Conservation (phyloP, 2,113 vertebrate species). For the Callaeas wilsoni region DNA sequence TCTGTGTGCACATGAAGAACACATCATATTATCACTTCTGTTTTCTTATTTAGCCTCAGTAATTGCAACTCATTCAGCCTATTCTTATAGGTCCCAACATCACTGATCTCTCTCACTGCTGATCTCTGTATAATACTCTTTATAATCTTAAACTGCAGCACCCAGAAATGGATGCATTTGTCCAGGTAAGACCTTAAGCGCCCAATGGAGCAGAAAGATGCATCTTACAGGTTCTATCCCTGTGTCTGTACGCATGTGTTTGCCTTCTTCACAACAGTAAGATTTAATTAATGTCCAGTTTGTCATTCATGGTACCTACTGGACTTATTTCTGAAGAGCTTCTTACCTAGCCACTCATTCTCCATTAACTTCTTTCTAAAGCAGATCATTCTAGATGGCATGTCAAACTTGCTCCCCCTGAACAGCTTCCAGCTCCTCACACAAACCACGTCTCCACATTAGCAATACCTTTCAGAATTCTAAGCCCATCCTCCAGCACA, state of each 20-base stretch:
- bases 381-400: background rate
- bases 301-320: background rate
- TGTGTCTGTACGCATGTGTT: background rate
- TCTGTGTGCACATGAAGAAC: background rate
- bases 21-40: background rate
- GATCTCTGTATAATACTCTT: background rate
- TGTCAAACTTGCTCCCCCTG: background rate
- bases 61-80: background rate
- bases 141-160: background rate
- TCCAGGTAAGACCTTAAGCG: background rate
- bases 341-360: background rate
- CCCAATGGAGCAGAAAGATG: background rate
- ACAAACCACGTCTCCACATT: rapidly evolving
- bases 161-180: background rate
- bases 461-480: background rate
- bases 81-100: background rate
- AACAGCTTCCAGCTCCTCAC: background rate
- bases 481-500: background rate
- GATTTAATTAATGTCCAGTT: background rate
- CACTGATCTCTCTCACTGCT: background rate
- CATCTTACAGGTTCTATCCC: background rate
- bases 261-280: background rate
- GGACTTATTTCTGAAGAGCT: background rate
- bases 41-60: background rate
- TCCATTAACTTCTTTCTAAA: background rate